A percentile compares a stretch with the other conserved stretches of the same genome.
phyloP scores from a whole-genome alignment of 2,113 vertebrate genomes.

The Scomber scombrus region DNA sequence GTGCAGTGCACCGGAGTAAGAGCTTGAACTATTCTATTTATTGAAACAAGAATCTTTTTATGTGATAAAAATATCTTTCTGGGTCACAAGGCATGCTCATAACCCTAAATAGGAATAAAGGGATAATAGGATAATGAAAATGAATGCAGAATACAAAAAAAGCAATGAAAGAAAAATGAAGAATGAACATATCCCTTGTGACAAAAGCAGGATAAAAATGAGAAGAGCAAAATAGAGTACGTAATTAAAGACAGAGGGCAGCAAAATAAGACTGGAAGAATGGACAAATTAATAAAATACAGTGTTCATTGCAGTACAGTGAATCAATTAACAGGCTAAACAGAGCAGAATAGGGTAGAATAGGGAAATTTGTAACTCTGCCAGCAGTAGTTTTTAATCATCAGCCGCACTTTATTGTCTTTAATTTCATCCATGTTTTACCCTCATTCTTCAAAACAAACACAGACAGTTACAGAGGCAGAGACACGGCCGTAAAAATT shows the following conservation, averaged over 20 bases:
- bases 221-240: not conserved
- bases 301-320: not conserved
- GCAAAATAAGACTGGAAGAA: constrained; percentile 2
- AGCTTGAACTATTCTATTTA: too few relatives aligned
- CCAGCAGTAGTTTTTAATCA: constrained; percentile 15
- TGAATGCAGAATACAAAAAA: not conserved
- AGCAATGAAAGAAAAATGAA: not conserved
- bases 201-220: constrained; percentile 15
- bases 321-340: constrained; percentile 32
- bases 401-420: constrained; percentile 10
- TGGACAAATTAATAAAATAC: not conserved
- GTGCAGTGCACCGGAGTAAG: too few relatives aligned
- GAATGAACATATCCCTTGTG: not conserved
- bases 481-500: not conserved
- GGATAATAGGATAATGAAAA: not conserved
- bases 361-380: not conserved
- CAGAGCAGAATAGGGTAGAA: constrained; percentile 6
- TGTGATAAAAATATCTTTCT: too few relatives aligned
- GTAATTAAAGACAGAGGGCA: too few relatives aligned
- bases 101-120: not conserved
- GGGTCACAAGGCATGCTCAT: not conserved
- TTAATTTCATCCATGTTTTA: constrained; percentile 24
- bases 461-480: not conserved
- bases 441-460: constrained; percentile 23
- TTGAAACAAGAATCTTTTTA: too few relatives aligned